These are phyloP conservation scores for Sogatella furcifera DNA, from an alignment of 1,140 invertebrate species.

Conservation along the genomic window DNA sequence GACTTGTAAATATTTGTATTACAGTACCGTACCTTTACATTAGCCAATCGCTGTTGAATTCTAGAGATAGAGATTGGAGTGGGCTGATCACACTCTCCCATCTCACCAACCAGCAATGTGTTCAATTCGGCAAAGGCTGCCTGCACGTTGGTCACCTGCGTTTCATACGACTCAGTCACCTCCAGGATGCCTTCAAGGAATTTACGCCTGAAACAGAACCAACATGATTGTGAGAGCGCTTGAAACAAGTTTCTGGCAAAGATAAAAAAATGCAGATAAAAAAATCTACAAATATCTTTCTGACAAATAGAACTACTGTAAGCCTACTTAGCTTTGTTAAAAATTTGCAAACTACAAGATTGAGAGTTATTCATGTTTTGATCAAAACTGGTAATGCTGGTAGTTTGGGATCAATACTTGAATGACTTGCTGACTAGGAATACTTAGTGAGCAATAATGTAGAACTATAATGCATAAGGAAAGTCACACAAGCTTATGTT, in stretches of 20 bases:
- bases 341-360: background rate
- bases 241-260: no score
- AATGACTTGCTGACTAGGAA: no score
- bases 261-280: no score
- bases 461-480: no score
- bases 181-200: slow-evolving; percentile 46
- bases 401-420: slow-evolving; percentile 32
- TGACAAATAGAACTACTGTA: no score
- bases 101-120: slow-evolving; percentile 42
- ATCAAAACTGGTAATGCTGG: slow-evolving; percentile 15
- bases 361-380: no score
- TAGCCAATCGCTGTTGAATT: slow-evolving; percentile 16
- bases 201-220: slow-evolving; percentile 20
- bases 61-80: background rate
- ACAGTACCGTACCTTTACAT: slow-evolving; percentile 1
- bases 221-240: no score
- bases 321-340: no score
- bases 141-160: slow-evolving; percentile 3
- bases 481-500: no score
- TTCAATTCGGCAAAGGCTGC: slow-evolving; percentile 39
- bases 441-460: no score
- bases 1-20: no score
- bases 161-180: slow-evolving; percentile 27
- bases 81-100: background rate
- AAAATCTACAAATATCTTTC: no score